A percentile compares a stretch with the other conserved stretches of the same genome.
Evolutionary conservation across 2,797 vertebrate genomes (phyloP).

Genomic region (Rhinichthys osculus): DNA sequence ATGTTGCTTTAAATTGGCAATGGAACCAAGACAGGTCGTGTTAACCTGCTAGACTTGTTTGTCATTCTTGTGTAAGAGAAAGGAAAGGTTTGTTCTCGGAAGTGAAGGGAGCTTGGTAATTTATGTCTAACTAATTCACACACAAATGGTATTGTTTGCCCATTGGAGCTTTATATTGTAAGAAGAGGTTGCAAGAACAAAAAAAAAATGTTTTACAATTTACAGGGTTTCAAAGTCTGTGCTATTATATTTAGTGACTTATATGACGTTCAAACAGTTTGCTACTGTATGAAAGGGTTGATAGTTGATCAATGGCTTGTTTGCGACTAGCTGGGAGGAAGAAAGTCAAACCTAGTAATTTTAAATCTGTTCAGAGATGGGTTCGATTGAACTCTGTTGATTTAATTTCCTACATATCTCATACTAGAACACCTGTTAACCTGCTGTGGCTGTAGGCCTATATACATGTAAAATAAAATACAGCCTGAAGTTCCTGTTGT

Average conservation of each 20-base stretch:
- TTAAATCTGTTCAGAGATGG: background rate
- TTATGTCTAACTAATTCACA: slow-evolving; percentile 9
- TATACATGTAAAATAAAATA: background rate
- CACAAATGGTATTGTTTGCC: slow-evolving; percentile 15
- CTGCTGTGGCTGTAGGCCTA: background rate
- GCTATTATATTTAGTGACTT: background rate
- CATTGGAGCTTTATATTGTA: background rate
- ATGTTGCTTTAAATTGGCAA: slow-evolving; percentile 23
- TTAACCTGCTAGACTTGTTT: slow-evolving; percentile 42
- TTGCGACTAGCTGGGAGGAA: background rate
- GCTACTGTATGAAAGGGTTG: background rate
- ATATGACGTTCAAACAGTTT: background rate
- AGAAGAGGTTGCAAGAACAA: background rate
- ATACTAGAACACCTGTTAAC: background rate
- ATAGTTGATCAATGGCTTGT: background rate
- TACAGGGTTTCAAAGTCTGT: background rate
- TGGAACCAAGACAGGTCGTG: slow-evolving; percentile 28
- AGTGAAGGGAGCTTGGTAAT: background rate
- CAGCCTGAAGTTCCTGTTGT: background rate
- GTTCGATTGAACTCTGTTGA: background rate
- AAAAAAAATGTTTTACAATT: background rate
- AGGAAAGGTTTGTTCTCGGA: slow-evolving; percentile 15
- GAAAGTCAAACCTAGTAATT: background rate
- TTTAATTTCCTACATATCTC: background rate
- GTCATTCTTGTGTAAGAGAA: slow-evolving; percentile 36